phyloP scores from a whole-genome alignment of 2,888 invertebrate species.

The Eugnorisma glareosa region DNA sequence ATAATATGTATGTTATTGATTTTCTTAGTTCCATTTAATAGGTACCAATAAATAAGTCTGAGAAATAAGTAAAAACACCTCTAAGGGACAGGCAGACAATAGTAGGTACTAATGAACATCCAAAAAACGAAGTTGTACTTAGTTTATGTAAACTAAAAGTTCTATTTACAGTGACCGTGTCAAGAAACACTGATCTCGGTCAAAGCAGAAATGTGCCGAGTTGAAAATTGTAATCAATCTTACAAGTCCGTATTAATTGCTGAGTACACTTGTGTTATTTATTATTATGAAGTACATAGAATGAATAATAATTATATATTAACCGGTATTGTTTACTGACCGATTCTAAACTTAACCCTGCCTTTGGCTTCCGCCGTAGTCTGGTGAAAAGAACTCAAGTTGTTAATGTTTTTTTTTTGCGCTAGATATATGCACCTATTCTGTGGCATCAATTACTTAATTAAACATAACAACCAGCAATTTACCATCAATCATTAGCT shows the following conservation, averaged over 20 bases:
- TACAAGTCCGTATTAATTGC: not conserved
- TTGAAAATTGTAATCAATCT: conserved; percentile 10
- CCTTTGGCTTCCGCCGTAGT: not conserved
- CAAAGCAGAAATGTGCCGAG: conserved; percentile 6
- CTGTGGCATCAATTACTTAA: not conserved
- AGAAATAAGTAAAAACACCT: not conserved
- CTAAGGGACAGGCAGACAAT: not conserved
- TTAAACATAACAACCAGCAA: not conserved
- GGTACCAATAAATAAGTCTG: not conserved
- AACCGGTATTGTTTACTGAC: not conserved
- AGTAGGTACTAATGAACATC: not conserved
- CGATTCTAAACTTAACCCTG: not conserved
- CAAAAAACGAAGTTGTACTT: not conserved
- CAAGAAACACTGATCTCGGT: not conserved
- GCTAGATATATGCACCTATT: not conserved
- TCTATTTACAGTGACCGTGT: not conserved
- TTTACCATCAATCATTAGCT: not conserved
- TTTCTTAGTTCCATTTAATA: not conserved
- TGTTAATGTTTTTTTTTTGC: not conserved
- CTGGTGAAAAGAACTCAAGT: not conserved
- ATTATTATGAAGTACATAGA: not conserved
- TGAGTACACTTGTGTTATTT: conserved; percentile 4
- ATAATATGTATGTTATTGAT: not conserved
- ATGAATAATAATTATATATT: not conserved
- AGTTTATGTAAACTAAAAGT: not conserved